Base-by-base conservation (phyloP, 2,797 vertebrate species). In the Hydrophis major region DNA sequence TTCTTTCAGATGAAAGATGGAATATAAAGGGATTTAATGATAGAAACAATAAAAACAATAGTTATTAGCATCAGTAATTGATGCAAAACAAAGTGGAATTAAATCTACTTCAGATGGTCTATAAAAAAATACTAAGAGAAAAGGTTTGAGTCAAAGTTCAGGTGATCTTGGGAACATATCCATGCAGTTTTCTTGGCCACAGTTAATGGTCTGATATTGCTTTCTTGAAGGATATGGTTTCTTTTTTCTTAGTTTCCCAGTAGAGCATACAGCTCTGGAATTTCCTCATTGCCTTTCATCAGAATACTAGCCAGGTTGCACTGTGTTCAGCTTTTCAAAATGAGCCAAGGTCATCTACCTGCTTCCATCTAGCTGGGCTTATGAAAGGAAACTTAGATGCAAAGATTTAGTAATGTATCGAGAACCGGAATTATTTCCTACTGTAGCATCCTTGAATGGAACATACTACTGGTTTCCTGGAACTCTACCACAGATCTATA, bases 381-480 rank as follows among this genome's bases (percentile, higher is more conserved):
- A 83, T 47, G 78, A 47, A 83, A 25, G 74, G 42, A 47, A 53
- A 91, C 13, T n/a, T 32, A 16, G 18, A 90, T 55, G 12, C 53
- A 69, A 88, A 37, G 90, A 55, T 88, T 78, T 37, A 13, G 32
- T 50, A 61, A 42, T 32, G 4, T 53, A 69, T 86, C 57, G 6
- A 11, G 53, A 53, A 6, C 10, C 22, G 7, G 74, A 86, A 88
- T 57, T 61, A 57, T 61, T 87, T 92, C 47, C 66, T 69, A 69
- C 78, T 53, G 83, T 69, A 18, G 86, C 63, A 61, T 91, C n/a
- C 60, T 74, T 74, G 86, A 89, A 91, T 91, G 90, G 53, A 94
- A 91, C 50, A 94, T 93, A 25, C 32, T 89, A 93, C 42, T 37
- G 50, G 93, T 91, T 91, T 32, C 27, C 37, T 89, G 42, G 74